Conservation (phyloP, 2,797 vertebrate genomes). For the Paratrypauchen microcephalus region DNA sequence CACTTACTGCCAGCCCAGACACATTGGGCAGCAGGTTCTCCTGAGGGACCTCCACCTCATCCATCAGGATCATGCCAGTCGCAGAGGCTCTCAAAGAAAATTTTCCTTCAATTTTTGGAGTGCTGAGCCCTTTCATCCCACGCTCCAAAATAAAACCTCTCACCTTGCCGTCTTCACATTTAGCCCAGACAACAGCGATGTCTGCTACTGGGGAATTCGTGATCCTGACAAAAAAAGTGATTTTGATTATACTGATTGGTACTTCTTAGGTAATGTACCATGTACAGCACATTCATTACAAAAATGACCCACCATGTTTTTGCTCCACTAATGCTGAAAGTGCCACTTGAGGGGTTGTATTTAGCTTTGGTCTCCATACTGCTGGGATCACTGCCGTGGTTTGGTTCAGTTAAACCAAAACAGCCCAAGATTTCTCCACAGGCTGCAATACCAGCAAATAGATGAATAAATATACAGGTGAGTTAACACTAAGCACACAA, state of each 20-base stretch:
- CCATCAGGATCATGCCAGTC: constrained; percentile 93
- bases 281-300: neutral
- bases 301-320: constrained; percentile 83
- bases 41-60: constrained; percentile 88
- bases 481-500: neutral
- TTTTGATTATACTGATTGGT: constrained; percentile 80
- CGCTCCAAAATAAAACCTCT: constrained; percentile 87
- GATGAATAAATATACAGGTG: neutral
- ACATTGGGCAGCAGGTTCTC: constrained; percentile 84
- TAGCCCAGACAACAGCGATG: constrained; percentile 89
- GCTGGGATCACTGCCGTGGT: constrained; percentile 87
- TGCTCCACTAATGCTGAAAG: constrained; percentile 83
- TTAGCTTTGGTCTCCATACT: constrained; percentile 87
- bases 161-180: constrained; percentile 80
- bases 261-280: neutral
- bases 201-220: constrained; percentile 89
- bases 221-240: constrained; percentile 77
- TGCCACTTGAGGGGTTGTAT: constrained; percentile 80
- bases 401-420: constrained; percentile 90
- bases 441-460: constrained; percentile 61
- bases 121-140: constrained; percentile 82
- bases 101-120: constrained; percentile 90
- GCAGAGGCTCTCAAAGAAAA: constrained; percentile 88
- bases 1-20: constrained; percentile 81
- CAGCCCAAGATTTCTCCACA: constrained; percentile 87